Percentiles rank a stretch among this genome's conserved stretches.
Evolutionary conservation across 2,888 invertebrate species (phyloP).

Genomic region (Mythimna impura): DNA sequence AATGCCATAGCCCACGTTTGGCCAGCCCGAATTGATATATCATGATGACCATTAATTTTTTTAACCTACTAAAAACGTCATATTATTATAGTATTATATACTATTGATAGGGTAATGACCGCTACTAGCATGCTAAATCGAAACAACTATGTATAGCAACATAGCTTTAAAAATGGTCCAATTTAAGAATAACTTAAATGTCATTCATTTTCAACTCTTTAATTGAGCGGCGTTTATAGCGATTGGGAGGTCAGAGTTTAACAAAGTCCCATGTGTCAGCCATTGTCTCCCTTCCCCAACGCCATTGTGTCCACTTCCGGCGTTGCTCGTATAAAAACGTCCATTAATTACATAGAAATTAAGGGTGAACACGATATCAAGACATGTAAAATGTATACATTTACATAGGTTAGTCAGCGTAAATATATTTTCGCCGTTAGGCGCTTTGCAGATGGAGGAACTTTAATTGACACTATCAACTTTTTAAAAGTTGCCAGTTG

Average conservation of each 20-base stretch:
- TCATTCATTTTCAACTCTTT: conserved; percentile 34
- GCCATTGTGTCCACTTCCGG: conserved; percentile 74
- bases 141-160: neutral
- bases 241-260: conserved; percentile 72
- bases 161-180: neutral
- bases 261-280: conserved; percentile 69
- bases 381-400: neutral
- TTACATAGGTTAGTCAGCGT: conserved; percentile 14
- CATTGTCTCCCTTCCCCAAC: conserved; percentile 64
- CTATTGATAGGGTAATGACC: neutral
- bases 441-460: too few relatives aligned
- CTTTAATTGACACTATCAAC: too few relatives aligned
- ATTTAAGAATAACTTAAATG: conserved; percentile 6
- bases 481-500: too few relatives aligned
- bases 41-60: neutral
- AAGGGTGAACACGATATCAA: conserved; percentile 56
- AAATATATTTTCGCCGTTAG: conserved; percentile 5
- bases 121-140: neutral
- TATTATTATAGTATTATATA: too few relatives aligned
- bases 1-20: too few relatives aligned
- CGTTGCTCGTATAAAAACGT: conserved; percentile 53
- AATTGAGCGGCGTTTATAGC: conserved; percentile 65
- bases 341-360: conserved; percentile 68
- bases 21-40: neutral
- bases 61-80: neutral